Evolutionary conservation across 2,888 invertebrate genomes (phyloP).

Genomic region (Lycocerus yunnanus): DNA sequence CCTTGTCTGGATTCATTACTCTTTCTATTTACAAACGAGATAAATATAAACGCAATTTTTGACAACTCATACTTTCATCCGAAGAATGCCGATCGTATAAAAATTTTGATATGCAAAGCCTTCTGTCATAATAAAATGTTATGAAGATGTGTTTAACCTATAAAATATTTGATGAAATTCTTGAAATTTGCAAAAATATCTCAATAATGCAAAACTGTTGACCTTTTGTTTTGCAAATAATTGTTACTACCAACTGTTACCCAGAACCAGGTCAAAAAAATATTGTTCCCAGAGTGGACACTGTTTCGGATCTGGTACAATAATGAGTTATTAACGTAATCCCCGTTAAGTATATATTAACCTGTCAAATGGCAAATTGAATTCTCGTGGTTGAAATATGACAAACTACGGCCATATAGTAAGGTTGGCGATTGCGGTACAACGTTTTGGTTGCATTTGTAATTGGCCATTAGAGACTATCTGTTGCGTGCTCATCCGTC

Average conservation of each 20-base stretch:
- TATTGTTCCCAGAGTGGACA: too few relatives aligned
- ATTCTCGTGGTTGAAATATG: background rate
- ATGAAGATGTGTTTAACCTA: background rate
- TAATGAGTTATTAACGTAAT: background rate
- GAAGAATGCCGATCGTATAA: background rate
- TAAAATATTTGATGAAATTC: background rate
- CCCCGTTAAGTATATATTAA: background rate
- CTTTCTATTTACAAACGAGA: background rate
- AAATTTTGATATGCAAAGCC: background rate
- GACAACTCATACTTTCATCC: background rate
- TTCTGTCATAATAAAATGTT: background rate
- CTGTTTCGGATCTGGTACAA: too few relatives aligned
- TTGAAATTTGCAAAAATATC: background rate
- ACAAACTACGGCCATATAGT: background rate
- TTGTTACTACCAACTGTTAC: background rate
- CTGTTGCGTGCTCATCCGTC: slow-evolving; percentile 42
- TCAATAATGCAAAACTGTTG: background rate
- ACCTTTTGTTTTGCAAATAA: background rate
- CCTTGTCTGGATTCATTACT: background rate
- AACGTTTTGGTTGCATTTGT: slow-evolving; percentile 32
- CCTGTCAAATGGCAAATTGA: background rate
- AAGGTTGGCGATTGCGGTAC: slow-evolving; percentile 2
- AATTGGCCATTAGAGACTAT: slow-evolving; percentile 42
- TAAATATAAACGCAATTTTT: background rate
- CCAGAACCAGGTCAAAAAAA: background rate